Base-by-base conservation (phyloP, 2,797 vertebrate genomes). In the Coreius guichenoti region DNA sequence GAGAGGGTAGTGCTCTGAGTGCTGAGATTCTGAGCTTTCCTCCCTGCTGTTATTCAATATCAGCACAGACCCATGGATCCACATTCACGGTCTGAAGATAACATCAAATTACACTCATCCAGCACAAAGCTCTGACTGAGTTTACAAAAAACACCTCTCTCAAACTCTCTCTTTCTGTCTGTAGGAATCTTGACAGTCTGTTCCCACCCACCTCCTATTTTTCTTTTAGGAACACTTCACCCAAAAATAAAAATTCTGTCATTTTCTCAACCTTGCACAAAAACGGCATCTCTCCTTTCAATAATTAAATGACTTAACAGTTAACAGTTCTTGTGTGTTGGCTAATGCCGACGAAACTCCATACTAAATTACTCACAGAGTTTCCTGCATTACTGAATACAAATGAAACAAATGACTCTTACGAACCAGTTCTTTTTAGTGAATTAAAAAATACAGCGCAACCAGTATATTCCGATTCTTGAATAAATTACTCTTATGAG, bases 101-200 rank as follows among this genome's bases (percentile, higher is more conserved):
- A 86, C 86, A 87, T 85, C 86, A 89, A 89, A 89, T 90, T 90
- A 89, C 87, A 84, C 84, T 87, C 82, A 87, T 81, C 79, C 84
- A 86, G 87, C 84, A 87, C 75, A 21, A 21, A 83, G 70, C 87
- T 81, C 81, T 83, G 72, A 72, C 87, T 70, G 81, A 84, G 78
- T 86, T 82, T 76, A 70, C 83, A 75, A 76, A 84, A 78, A 80
- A 80, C 80, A 63, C 56, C 84, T 80, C 49, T 82, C 75, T 74
- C 67, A 45, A 43, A 74, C 51, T 68, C 68, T 58, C 75, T 87
- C 70, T 19, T 36, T 81, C 61, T 76, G 45, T 80, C 84, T 45
- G 58, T 65, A 69, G 45, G 56, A 85, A 85, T 54, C 31, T 65
- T 80, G 83, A 39, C 21, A 5, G 75, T 72, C 51, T 49, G 13